A percentile compares a stretch with the other conserved stretches of the same genome.
These are phyloP conservation scores for Platerodrilus igneus DNA, from an alignment of 2,888 invertebrate genomes.

Conservation along the genomic window DNA sequence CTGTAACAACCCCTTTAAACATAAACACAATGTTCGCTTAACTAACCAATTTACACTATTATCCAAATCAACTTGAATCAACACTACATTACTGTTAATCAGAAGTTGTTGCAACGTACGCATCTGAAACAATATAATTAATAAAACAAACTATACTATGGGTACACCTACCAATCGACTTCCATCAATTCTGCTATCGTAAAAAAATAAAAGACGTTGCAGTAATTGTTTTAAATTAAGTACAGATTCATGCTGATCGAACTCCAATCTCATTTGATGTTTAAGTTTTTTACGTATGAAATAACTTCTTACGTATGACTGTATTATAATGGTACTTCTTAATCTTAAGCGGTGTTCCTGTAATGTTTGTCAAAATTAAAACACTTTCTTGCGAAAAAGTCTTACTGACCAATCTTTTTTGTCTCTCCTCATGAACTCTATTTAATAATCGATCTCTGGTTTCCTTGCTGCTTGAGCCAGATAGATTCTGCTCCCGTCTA, in stretches of 20 bases:
- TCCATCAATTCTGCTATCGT: constrained; percentile 62
- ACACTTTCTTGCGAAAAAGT: no score
- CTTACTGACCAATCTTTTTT: constrained; percentile 73
- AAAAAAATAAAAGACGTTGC: constrained; percentile 73
- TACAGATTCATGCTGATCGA: constrained; percentile 57
- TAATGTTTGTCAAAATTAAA: no score
- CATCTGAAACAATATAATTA: constrained; percentile 35
- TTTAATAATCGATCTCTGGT: constrained; percentile 68
- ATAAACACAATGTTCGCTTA: constrained; percentile 40
- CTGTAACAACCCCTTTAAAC: constrained; percentile 36
- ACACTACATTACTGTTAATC: constrained; percentile 44
- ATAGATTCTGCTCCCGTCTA: constrained; percentile 83
- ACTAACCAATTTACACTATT: constrained; percentile 48
- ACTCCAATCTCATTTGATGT: constrained; percentile 61
- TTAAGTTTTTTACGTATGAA: constrained; percentile 64
- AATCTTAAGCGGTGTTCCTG: constrained; percentile 68
- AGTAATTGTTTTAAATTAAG: constrained; percentile 56
- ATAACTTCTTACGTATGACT: constrained; percentile 75
- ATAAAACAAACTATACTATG: constrained; percentile 5
- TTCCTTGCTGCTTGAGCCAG: constrained; percentile 75
- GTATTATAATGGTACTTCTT: constrained; percentile 74
- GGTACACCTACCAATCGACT: constrained; percentile 55
- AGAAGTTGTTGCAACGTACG: constrained; percentile 47
- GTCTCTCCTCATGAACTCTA: constrained; percentile 79
- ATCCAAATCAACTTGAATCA: constrained; percentile 38